These are phyloP conservation scores for Bellardia bayeri DNA, from an alignment of 2,888 invertebrate genomes.

Conservation along the genomic window DNA sequence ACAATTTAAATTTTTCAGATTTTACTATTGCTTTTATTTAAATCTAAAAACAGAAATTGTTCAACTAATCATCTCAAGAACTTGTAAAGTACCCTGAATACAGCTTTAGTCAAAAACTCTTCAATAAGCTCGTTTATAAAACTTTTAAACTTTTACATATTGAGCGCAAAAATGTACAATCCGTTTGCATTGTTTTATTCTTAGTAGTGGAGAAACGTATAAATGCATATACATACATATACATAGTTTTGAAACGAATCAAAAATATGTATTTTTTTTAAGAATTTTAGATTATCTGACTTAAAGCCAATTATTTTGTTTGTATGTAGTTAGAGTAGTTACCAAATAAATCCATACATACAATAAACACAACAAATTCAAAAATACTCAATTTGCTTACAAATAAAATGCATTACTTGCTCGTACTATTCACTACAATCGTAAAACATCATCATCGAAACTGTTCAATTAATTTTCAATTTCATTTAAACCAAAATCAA, in stretches of 20 bases:
- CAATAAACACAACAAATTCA: not conserved
- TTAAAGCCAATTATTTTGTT: not conserved
- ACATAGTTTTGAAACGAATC: not conserved
- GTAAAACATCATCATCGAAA: not conserved
- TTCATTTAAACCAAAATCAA: constrained; percentile 43
- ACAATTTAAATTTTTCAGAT: constrained; percentile 12
- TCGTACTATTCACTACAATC: not conserved
- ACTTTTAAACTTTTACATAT: constrained; percentile 48
- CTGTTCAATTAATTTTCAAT: constrained; percentile 45
- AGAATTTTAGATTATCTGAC: not conserved
- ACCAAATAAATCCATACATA: not conserved
- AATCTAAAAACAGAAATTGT: constrained; percentile 18
- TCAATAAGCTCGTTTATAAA: constrained; percentile 27
- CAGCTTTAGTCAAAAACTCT: constrained; percentile 29
- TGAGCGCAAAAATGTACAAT: constrained; percentile 27
- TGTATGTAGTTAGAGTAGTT: not conserved
- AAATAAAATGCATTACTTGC: not conserved
- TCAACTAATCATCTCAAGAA: constrained; percentile 35
- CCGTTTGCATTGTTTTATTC: not conserved
- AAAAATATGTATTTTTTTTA: not conserved
- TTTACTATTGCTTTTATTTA: constrained; percentile 2
- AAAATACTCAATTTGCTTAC: not conserved
- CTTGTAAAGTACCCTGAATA: constrained; percentile 13
- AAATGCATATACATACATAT: not conserved
- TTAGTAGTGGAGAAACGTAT: not conserved